phyloP scores from a whole-genome alignment of 1,140 invertebrate species.

The Idris sp. region DNA sequence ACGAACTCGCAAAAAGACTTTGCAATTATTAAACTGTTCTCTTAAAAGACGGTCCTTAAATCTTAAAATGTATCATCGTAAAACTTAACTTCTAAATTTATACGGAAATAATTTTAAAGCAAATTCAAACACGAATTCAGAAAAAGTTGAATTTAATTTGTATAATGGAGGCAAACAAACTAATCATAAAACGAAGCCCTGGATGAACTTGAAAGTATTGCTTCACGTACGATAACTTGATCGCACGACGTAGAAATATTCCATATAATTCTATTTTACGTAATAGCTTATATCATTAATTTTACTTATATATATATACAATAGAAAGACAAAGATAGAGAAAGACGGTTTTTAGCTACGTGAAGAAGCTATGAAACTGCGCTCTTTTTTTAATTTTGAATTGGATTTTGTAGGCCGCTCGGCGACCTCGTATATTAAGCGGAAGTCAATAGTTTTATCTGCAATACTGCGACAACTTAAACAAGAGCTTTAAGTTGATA shows the following conservation, averaged over 20 bases:
- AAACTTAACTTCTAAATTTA: too few relatives aligned
- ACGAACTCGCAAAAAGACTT: constrained; percentile 25
- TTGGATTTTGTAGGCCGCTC: constrained; percentile 10
- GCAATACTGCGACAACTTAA: constrained; percentile 30
- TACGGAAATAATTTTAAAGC: too few relatives aligned
- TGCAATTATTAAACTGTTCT: constrained; percentile 9
- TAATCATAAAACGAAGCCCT: constrained; percentile 8
- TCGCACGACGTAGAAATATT: constrained; percentile 19
- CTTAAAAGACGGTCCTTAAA: not conserved
- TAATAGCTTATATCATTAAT: constrained; percentile 29
- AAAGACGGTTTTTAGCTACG: constrained; percentile 23
- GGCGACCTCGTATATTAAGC: constrained; percentile 20
- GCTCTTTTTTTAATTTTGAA: constrained; percentile 7
- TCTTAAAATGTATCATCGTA: too few relatives aligned
- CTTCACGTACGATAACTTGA: constrained; percentile 6
- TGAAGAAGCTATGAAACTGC: constrained; percentile 49
- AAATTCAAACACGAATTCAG: too few relatives aligned
- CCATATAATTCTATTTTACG: constrained; percentile 12
- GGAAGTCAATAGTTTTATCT: constrained; percentile 2
- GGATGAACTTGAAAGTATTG: constrained; percentile 13
- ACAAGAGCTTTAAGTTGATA: constrained; percentile 3
- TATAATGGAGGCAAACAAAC: too few relatives aligned
- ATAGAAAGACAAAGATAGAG: constrained; percentile 31
- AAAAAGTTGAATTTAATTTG: too few relatives aligned
- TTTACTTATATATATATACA: constrained; percentile 23